Conservation (phyloP, 2,113 vertebrate genomes). For the Chaetops frenatus region DNA sequence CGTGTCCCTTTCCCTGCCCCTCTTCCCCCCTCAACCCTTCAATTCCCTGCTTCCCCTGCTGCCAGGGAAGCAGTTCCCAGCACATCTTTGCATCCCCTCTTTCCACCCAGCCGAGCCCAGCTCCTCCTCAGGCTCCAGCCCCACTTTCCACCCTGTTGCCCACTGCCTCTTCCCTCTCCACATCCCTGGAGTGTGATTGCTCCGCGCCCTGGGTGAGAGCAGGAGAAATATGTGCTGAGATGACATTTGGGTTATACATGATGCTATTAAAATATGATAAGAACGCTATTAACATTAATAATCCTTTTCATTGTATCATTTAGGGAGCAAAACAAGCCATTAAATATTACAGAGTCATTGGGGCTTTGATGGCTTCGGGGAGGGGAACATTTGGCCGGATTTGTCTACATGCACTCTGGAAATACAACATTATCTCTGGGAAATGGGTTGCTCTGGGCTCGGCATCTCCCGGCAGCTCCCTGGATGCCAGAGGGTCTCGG, state of each 20-base stretch:
- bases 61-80: rapidly evolving
- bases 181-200: constrained; percentile 53
- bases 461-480: rapidly evolving
- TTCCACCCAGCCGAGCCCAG: background rate
- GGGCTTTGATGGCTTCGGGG: constrained; percentile 67
- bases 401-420: constrained; percentile 43
- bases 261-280: constrained; percentile 76
- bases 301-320: constrained; percentile 75
- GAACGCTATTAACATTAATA: constrained; percentile 74
- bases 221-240: constrained; percentile 64
- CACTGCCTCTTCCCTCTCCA: background rate
- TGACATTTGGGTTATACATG: constrained; percentile 72
- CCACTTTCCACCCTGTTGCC: background rate
- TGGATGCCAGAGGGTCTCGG: background rate
- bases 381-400: constrained; percentile 57
- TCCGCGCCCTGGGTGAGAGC: constrained; percentile 56
- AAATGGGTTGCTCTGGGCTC: background rate
- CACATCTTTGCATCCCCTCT: background rate
- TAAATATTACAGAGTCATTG: constrained; percentile 70
- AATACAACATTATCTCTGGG: constrained; percentile 27
- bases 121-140: background rate
- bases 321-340: constrained; percentile 75
- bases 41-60: background rate
- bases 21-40: rapidly evolving
- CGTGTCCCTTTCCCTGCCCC: too few relatives aligned